A percentile compares a stretch with the other conserved stretches of the same genome.
These are phyloP conservation scores for Bugula neritina DNA, from an alignment of 2,888 invertebrate species.

Conservation along the genomic window DNA sequence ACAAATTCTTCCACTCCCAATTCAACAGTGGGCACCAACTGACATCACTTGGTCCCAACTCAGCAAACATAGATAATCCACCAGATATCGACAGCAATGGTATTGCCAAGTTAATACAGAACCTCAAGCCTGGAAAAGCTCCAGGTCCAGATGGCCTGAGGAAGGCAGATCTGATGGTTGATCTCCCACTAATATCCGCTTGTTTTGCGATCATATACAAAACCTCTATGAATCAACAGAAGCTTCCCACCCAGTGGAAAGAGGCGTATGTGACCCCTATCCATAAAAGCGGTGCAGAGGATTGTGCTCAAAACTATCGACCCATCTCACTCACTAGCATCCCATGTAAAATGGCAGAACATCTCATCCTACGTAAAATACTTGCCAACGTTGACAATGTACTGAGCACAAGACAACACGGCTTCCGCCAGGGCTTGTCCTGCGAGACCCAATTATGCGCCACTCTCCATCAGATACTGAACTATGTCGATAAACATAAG, in stretches of 20 bases:
- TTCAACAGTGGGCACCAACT: too few relatives aligned
- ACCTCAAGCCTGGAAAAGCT: not conserved
- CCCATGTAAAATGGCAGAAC: not conserved
- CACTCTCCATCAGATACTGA: not conserved
- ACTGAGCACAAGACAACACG: not conserved
- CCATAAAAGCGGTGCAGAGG: not conserved
- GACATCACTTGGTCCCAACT: too few relatives aligned
- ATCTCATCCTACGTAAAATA: not conserved
- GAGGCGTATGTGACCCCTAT: not conserved
- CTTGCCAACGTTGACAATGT: not conserved
- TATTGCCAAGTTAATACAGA: not conserved
- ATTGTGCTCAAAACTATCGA: not conserved
- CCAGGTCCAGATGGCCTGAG: not conserved
- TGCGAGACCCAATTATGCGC: conserved; percentile 4
- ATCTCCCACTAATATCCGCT: not conserved
- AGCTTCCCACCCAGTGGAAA: not conserved
- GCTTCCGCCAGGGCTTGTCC: not conserved
- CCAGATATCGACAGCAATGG: not conserved
- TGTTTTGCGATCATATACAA: not conserved
- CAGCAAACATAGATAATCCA: not conserved
- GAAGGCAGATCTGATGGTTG: not conserved
- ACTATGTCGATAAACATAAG: not conserved
- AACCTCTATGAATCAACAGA: not conserved
- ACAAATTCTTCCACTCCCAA: too few relatives aligned
- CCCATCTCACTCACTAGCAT: not conserved